Evolutionary conservation across 2,888 invertebrate genomes (phyloP), one percentile per base, ranked within the genome.

Genomic region (Synanthedon andrenaeformis): DNA sequence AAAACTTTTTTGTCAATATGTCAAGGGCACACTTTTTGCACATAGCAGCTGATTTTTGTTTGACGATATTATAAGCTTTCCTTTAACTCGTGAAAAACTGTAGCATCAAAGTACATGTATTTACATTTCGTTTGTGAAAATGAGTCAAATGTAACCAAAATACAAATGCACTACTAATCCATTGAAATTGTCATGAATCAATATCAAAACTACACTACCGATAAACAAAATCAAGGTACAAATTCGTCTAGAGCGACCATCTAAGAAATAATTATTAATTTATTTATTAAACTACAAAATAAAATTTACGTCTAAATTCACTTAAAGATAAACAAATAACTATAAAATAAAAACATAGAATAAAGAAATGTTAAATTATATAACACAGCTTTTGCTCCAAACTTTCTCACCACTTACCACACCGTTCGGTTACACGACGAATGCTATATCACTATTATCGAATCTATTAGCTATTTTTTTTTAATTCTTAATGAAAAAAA

Each of bases 301-400:
- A 85, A 86, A 79, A 81, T 79, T 82, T 85, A 85, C 68, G 82
- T 86, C 86, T 86, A 87, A 87, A 86, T 82, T 69, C 66, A 71
- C 84, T 80, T 85, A 85, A 59, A 68, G 79, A 80, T 83, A 86
- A 86, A 85, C 76, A 82, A 35, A 84, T 84, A 84, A 82, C 82
- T 86, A 86, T 76, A 78, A 86, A 86, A 85, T 84, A 85, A 85
- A 23, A 85, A 84, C 82, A 49, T 59, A 84, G 81, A 82, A 80
- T 83, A 83, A 79, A 84, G 83, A 85, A 83, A 82, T 82, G 84
- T 85, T 82, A 85, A 82, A 81, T 83, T 81, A 84, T 23, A 23
- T 87, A 87, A 84, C 84, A 86, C 86, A 87, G 85, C 81, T 84
- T 80, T 82, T 72, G 74, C 76, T 74, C 77, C 79, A 35, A 35